phyloP scores from a whole-genome alignment of 2,797 vertebrate species.

The Zalophus californianus region DNA sequence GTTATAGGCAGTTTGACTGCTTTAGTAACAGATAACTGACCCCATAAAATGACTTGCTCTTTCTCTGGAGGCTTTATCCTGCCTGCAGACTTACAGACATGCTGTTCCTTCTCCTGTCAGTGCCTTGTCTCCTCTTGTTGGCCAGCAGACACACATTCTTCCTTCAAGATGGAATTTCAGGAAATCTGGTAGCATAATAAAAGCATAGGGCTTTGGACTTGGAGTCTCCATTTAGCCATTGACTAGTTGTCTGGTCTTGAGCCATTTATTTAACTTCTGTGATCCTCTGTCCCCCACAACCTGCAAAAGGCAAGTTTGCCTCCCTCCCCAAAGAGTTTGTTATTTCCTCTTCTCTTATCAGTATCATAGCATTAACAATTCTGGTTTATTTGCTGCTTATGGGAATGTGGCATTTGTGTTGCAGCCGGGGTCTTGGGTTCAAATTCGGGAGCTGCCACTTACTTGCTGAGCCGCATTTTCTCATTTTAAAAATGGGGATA shows the following conservation, averaged over 20 bases:
- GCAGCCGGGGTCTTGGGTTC: not conserved
- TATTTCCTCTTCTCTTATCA: not conserved
- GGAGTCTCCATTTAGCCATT: not conserved
- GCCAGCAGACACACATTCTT: not conserved
- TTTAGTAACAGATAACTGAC: slow-evolving; percentile 35
- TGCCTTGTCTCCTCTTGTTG: not conserved
- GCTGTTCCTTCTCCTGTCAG: slow-evolving; percentile 45
- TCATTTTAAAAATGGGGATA: not conserved
- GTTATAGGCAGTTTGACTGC: not conserved
- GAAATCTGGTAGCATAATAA: not conserved
- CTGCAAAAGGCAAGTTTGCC: not conserved
- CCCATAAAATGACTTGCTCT: not conserved
- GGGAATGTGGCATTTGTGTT: not conserved
- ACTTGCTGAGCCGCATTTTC: not conserved
- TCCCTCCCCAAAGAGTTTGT: not conserved
- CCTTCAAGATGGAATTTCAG: slow-evolving; percentile 18
- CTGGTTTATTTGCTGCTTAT: not conserved
- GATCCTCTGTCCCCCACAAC: not conserved
- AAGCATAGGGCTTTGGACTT: not conserved
- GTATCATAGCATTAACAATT: not conserved
- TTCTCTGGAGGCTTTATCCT: not conserved
- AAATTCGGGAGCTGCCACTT: not conserved
- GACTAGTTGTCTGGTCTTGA: not conserved
- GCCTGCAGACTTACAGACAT: not conserved
- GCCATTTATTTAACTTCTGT: not conserved